A percentile compares a stretch with the other conserved stretches of the same genome.
Conservation (phyloP, 2,113 vertebrate genomes). For the Aythya baeri region DNA sequence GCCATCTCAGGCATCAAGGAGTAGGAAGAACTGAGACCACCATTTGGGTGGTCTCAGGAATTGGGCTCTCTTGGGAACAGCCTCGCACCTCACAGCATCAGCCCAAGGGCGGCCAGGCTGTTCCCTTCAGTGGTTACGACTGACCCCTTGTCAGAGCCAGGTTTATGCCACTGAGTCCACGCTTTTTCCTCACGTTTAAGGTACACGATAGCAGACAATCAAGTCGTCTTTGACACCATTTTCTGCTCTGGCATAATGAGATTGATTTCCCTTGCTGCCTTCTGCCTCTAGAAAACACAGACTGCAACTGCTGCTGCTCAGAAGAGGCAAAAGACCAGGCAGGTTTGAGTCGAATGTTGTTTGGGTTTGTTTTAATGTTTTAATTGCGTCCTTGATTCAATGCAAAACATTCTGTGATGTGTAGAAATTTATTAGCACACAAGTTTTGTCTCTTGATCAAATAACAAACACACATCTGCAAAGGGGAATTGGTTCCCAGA, state of each 20-base stretch:
- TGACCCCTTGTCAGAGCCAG: neutral
- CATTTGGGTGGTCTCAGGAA: neutral
- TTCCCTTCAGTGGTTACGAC: too few species aligned
- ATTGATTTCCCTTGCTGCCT: neutral
- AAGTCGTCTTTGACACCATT: too few species aligned
- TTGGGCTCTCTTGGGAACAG: fast-evolving
- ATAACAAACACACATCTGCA: neutral
- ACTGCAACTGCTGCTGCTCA: neutral
- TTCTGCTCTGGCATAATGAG: neutral
- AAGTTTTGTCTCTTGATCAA: neutral
- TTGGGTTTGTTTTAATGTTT: neutral
- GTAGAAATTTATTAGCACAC: neutral
- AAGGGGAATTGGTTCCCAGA: neutral
- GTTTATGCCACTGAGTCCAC: neutral
- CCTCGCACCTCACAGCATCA: neutral
- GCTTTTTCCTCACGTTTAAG: neutral
- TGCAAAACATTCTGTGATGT: fast-evolving
- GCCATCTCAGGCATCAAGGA: neutral
- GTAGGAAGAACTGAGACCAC: neutral
- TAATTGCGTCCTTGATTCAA: neutral
- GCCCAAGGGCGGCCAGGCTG: too few species aligned
- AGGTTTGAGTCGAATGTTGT: neutral
- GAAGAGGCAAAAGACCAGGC: neutral
- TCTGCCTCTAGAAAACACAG: neutral
- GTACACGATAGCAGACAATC: neutral